Evolutionary conservation across 1,140 invertebrate genomes (phyloP).

Genomic region (Drosophila punjabiensis): DNA sequence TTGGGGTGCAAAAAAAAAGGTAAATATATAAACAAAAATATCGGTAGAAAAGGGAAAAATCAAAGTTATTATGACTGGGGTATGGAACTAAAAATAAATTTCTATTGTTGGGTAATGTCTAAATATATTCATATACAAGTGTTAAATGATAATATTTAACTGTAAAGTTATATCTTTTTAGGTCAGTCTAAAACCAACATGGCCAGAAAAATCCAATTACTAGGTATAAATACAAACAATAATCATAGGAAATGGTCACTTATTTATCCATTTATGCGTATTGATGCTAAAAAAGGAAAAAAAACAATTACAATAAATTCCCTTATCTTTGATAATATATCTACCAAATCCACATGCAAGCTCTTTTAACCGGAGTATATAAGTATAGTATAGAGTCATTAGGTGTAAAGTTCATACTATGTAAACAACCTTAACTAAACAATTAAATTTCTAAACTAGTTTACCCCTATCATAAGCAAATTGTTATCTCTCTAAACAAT

Average conservation of each 20-base stretch:
- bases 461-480: neutral
- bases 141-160: neutral
- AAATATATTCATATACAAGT: neutral
- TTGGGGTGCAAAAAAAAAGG: neutral
- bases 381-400: neutral
- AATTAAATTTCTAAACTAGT: neutral
- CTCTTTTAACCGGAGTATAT: neutral
- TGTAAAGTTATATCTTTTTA: neutral
- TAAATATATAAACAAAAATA: neutral
- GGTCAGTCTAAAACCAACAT: neutral
- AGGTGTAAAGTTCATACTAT: neutral
- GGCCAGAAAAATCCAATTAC: neutral
- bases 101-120: neutral
- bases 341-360: neutral
- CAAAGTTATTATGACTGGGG: neutral
- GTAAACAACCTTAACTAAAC: neutral
- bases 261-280: neutral
- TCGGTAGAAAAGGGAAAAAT: neutral
- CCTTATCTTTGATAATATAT: neutral
- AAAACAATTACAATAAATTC: neutral
- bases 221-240: neutral
- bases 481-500: conserved; percentile 5
- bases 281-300: neutral
- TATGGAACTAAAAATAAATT: neutral
- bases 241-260: neutral